Evolutionary conservation across 2,888 invertebrate species (phyloP).

Genomic region (Scaeva pyrastri): DNA sequence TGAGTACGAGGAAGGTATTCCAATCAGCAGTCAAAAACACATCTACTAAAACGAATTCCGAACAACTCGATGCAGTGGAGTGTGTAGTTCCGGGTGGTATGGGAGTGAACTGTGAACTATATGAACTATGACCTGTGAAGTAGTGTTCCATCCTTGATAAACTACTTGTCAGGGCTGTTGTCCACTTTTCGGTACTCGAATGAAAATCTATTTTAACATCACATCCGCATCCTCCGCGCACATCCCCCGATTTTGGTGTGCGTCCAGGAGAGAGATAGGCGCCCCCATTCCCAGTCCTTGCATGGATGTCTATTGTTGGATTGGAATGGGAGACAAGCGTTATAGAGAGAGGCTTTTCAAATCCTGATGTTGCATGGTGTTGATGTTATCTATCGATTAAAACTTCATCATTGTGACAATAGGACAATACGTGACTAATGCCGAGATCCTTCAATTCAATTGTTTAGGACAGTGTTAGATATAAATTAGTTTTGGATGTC

Average conservation of each 20-base stretch:
- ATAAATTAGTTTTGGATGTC: conserved; percentile 72
- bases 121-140: no score
- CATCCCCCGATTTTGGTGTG: background rate
- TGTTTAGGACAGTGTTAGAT: conserved; percentile 62
- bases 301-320: conserved; percentile 5
- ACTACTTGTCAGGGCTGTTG: conserved; percentile 44
- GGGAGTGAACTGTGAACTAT: no score
- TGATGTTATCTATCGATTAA: conserved; percentile 71
- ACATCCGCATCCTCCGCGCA: background rate
- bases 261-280: background rate
- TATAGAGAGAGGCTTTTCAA: conserved; percentile 8
- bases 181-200: conserved; percentile 40
- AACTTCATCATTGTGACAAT: conserved; percentile 73
- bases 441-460: conserved; percentile 63
- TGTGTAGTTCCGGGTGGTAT: background rate
- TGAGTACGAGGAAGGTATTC: conserved; percentile 28
- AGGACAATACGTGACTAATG: conserved; percentile 75
- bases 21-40: conserved; percentile 59
- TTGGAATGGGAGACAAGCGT: no score
- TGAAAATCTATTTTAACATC: conserved; percentile 34
- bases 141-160: conserved; percentile 32
- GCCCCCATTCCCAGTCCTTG: background rate
- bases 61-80: background rate
- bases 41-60: background rate
- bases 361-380: conserved; percentile 1